phyloP scores from a whole-genome alignment of 1,140 invertebrate genomes.

The Hypothenemus hampei region DNA sequence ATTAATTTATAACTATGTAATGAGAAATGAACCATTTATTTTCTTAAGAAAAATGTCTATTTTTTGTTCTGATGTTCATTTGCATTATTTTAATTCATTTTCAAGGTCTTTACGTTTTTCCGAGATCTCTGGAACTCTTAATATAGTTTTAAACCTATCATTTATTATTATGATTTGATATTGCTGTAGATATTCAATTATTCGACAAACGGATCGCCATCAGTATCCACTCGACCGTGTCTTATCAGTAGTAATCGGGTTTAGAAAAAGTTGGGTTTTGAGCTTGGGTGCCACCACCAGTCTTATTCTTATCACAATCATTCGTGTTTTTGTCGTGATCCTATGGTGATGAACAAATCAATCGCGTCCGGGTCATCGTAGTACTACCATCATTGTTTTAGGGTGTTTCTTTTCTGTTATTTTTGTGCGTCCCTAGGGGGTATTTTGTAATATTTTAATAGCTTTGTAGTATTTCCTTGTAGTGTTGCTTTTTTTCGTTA shows the following conservation, averaged over 20 bases:
- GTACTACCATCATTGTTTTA: neutral
- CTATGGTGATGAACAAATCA: slow-evolving; percentile 5
- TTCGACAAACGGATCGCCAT: neutral
- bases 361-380: slow-evolving; percentile 2
- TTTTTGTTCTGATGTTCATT: no score
- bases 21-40: no score
- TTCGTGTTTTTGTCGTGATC: neutral
- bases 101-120: no score
- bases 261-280: neutral
- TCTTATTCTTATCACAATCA: slow-evolving; percentile 1
- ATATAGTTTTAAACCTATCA: no score
- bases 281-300: no score
- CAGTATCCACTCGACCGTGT: neutral
- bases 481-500: slow-evolving; percentile 3
- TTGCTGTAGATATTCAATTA: neutral
- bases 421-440: neutral
- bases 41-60: no score
- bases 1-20: no score
- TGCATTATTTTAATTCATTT: no score
- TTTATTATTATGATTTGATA: neutral
- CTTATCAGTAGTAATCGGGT: neutral
- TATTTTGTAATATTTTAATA: neutral
- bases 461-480: slow-evolving; percentile 2
- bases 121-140: no score
- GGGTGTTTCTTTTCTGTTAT: slow-evolving; percentile 1